Percentiles rank a stretch among this genome's conserved stretches.
Conservation (phyloP, 2,888 invertebrate genomes). For the Drosophila kanekoi region DNA sequence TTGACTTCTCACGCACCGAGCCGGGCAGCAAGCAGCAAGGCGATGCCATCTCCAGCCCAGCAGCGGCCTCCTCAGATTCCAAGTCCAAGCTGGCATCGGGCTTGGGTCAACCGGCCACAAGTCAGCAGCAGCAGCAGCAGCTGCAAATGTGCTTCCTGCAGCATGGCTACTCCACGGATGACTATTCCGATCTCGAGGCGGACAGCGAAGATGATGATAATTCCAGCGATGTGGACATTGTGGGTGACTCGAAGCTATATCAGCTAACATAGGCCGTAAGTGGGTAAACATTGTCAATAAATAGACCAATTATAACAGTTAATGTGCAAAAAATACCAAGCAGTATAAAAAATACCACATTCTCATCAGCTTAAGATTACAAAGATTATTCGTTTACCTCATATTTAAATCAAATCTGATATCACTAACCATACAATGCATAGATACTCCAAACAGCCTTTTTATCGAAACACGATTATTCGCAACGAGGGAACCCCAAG, state of each 20-base stretch:
- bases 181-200: conserved; percentile 83
- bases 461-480: no score
- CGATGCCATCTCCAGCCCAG: conserved; percentile 36
- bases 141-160: conserved; percentile 78
- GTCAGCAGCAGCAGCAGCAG: conserved; percentile 72
- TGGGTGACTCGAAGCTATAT: conserved; percentile 84
- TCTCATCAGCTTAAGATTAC: not conserved
- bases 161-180: conserved; percentile 84
- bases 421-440: no score
- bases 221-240: conserved; percentile 85
- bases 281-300: conserved; percentile 5
- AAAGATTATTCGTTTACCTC: not conserved
- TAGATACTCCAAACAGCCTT: no score
- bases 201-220: conserved; percentile 82
- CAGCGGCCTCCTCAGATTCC: conserved; percentile 41
- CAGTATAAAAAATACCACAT: not conserved
- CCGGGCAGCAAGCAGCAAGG: conserved; percentile 57
- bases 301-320: not conserved
- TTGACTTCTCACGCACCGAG: conserved; percentile 85
- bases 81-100: conserved; percentile 49
- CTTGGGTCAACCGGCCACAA: conserved; percentile 50
- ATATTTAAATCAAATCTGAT: not conserved
- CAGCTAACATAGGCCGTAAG: conserved; percentile 80
- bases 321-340: conserved; percentile 1
- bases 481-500: no score